Conservation (phyloP, 2,888 invertebrate species). For the Melikaiella ostensackeni region DNA sequence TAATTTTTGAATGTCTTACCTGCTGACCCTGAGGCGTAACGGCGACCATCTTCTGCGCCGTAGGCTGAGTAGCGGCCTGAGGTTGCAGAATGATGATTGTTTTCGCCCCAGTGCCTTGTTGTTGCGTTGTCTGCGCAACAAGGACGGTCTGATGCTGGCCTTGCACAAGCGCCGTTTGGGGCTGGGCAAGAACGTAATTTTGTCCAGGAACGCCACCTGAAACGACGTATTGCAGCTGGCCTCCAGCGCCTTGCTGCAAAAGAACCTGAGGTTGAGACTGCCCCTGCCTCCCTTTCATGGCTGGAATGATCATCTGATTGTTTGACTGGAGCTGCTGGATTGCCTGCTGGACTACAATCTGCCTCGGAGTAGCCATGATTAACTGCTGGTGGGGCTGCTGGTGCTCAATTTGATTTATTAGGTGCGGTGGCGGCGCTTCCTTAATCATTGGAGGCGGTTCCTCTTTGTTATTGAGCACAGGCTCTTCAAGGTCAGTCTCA, state of each 20-base stretch:
- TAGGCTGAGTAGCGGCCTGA: constrained; percentile 75
- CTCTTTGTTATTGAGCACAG: constrained; percentile 56
- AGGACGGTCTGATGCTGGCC: constrained; percentile 83
- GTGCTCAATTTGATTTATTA: constrained; percentile 64
- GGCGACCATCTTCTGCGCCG: constrained; percentile 80
- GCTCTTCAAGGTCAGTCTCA: constrained; percentile 81
- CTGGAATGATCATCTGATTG: constrained; percentile 72
- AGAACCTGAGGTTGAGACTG: constrained; percentile 68
- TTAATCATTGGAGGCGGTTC: constrained; percentile 56
- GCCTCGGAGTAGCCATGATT: constrained; percentile 71
- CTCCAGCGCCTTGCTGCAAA: constrained; percentile 73
- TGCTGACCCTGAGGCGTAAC: constrained; percentile 85
- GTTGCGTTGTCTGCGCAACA: constrained; percentile 84
- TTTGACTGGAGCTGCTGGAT: constrained; percentile 58
- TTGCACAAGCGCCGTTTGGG: constrained; percentile 81
- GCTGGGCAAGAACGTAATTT: constrained; percentile 83
- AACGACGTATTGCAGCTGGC: constrained; percentile 80
- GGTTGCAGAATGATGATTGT: constrained; percentile 86
- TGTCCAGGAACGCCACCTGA: constrained; percentile 80
- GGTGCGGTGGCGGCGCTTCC: constrained; percentile 49
- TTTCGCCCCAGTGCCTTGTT: constrained; percentile 82
- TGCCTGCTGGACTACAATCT: constrained; percentile 65
- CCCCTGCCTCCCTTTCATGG: constrained; percentile 65
- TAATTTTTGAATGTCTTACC: constrained; percentile 65
- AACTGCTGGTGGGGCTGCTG: constrained; percentile 76